A percentile compares a stretch with the other conserved stretches of the same genome.
phyloP scores from a whole-genome alignment of 2,113 vertebrate species.

The Addax nasomaculatus region DNA sequence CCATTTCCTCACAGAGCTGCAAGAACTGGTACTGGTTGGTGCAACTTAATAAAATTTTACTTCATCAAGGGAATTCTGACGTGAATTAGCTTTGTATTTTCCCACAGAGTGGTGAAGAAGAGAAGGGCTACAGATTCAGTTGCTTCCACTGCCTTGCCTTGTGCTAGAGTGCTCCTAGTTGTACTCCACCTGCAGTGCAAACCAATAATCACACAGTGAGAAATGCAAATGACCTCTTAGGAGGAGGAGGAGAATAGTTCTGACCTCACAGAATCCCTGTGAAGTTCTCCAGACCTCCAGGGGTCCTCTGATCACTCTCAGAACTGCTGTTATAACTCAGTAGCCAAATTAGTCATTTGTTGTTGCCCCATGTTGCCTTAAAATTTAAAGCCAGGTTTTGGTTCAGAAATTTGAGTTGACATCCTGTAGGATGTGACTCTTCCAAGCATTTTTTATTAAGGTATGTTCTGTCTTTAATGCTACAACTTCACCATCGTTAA shows the following conservation, averaged over 20 bases:
- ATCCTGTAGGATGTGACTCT: neutral
- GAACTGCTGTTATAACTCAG: neutral
- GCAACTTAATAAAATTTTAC: neutral
- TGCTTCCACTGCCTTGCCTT: neutral
- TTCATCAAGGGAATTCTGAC: neutral
- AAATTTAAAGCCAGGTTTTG: neutral
- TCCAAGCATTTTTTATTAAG: neutral
- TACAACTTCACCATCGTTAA: neutral
- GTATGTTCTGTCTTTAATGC: neutral
- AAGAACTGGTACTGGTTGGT: neutral
- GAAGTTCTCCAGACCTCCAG: neutral
- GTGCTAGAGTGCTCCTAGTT: neutral
- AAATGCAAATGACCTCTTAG: neutral
- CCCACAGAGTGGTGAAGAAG: neutral
- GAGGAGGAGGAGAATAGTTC: neutral
- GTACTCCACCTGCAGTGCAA: neutral
- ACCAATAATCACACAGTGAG: neutral
- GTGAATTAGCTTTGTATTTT: neutral
- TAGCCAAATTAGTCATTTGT: neutral
- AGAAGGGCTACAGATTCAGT: neutral
- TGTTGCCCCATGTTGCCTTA: neutral
- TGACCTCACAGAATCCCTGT: neutral
- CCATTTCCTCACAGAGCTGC: neutral
- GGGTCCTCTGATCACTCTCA: neutral
- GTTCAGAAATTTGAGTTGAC: neutral